Evolutionary conservation across 2,888 invertebrate genomes (phyloP).

Genomic region (Copidosoma aretas): DNA sequence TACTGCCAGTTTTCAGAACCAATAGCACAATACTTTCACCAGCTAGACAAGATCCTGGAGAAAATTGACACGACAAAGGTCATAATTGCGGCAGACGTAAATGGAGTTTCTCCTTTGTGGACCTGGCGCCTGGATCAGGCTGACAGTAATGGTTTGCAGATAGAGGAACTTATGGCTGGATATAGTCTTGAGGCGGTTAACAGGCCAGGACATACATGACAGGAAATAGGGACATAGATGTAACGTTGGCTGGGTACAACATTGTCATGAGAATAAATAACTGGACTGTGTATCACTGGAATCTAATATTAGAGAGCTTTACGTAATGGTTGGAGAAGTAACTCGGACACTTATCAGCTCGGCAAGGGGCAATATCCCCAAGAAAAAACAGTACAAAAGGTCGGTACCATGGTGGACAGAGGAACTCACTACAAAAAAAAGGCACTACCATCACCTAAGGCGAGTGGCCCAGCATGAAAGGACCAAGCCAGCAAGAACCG

Average conservation of each 20-base stretch:
- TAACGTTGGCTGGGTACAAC: not conserved
- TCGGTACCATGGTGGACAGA: not conserved
- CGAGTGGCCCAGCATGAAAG: not conserved
- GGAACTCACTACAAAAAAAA: not conserved
- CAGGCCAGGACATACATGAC: not conserved
- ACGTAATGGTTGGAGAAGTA: not conserved
- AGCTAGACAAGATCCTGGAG: not conserved
- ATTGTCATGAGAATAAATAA: too few relatives aligned
- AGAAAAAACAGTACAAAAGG: not conserved
- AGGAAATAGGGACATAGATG: not conserved
- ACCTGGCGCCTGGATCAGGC: not conserved
- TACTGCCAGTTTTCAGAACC: not conserved
- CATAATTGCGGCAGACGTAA: conserved; percentile 11
- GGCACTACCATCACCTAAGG: not conserved
- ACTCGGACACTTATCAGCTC: not conserved
- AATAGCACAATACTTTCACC: not conserved
- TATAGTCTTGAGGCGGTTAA: not conserved
- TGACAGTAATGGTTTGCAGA: not conserved
- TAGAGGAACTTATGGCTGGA: not conserved
- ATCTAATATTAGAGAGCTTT: too few relatives aligned
- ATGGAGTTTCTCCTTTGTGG: conserved; percentile 13
- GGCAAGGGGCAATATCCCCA: not conserved
- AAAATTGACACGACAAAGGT: not conserved
- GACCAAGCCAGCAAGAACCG: not conserved
- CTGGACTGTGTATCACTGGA: too few relatives aligned